These are phyloP conservation scores for Pygoscelis adeliae DNA, from an alignment of 2,113 vertebrate species.

Conservation along the genomic window DNA sequence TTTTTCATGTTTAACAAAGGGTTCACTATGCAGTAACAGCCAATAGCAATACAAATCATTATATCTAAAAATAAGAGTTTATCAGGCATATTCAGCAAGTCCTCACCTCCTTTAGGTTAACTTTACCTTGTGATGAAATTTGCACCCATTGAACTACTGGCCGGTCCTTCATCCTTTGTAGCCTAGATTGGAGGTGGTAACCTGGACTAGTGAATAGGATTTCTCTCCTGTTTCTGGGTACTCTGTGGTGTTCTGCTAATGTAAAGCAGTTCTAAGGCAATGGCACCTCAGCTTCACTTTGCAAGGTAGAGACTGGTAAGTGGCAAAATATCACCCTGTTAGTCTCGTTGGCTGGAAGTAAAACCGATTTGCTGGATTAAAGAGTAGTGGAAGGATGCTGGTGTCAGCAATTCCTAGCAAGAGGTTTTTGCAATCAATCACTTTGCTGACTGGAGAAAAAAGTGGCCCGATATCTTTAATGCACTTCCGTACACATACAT, in stretches of 20 bases:
- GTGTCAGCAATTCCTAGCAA: not conserved
- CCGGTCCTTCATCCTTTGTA: not conserved
- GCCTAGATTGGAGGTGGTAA: not conserved
- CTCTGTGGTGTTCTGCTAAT: not conserved
- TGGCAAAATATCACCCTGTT: not conserved
- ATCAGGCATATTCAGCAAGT: not conserved
- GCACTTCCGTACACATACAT: accelerated
- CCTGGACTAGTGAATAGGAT: not conserved
- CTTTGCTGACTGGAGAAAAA: not conserved
- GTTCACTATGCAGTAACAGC: not conserved
- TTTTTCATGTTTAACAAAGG: not conserved
- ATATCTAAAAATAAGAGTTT: not conserved
- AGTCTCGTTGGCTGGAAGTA: not conserved
- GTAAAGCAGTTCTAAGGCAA: not conserved
- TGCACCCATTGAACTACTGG: not conserved
- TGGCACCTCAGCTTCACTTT: not conserved
- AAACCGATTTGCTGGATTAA: not conserved
- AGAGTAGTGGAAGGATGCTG: not conserved
- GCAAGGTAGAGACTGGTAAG: not conserved
- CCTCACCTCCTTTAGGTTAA: not conserved
- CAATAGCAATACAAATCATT: not conserved
- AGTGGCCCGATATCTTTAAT: not conserved
- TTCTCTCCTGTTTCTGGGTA: not conserved
- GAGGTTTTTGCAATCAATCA: not conserved
- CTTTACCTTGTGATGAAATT: not conserved